Evolutionary conservation across 1,140 invertebrate species (phyloP).

Genomic region (Lasioglossum albipes): DNA sequence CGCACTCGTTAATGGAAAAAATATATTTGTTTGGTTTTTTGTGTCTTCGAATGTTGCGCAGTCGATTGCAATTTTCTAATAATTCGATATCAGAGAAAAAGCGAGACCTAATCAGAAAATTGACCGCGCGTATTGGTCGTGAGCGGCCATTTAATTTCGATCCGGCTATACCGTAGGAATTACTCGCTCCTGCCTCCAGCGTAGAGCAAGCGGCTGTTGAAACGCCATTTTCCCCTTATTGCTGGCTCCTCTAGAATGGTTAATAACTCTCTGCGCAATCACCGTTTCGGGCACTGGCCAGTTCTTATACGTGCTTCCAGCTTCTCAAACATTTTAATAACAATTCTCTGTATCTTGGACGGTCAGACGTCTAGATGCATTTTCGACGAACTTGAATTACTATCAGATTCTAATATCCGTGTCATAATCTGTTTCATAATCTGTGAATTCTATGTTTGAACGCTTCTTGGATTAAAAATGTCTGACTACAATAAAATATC

Average conservation of each 20-base stretch:
- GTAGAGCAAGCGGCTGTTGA: conserved; percentile 12
- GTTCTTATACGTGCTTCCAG: background rate
- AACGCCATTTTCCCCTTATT: conserved; percentile 18
- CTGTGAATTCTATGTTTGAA: background rate
- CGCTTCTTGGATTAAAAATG: background rate
- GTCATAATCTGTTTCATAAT: no score
- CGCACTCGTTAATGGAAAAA: no score
- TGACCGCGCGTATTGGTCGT: background rate
- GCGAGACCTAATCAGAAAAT: no score
- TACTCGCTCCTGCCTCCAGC: background rate
- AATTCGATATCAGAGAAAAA: no score
- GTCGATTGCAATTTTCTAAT: no score
- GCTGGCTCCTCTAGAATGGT: background rate
- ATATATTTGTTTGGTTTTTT: no score
- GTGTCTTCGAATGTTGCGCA: no score
- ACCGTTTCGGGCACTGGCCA: background rate
- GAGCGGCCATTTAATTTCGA: background rate
- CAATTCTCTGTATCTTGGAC: background rate
- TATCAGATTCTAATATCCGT: no score
- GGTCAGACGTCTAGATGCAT: no score
- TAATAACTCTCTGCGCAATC: conserved; percentile 13
- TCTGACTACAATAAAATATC: background rate
- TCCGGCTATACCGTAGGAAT: background rate
- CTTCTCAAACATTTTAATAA: conserved; percentile 11
- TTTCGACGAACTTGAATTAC: no score